Conservation (phyloP, 2,113 vertebrate genomes). For the Meriones unguiculatus region DNA sequence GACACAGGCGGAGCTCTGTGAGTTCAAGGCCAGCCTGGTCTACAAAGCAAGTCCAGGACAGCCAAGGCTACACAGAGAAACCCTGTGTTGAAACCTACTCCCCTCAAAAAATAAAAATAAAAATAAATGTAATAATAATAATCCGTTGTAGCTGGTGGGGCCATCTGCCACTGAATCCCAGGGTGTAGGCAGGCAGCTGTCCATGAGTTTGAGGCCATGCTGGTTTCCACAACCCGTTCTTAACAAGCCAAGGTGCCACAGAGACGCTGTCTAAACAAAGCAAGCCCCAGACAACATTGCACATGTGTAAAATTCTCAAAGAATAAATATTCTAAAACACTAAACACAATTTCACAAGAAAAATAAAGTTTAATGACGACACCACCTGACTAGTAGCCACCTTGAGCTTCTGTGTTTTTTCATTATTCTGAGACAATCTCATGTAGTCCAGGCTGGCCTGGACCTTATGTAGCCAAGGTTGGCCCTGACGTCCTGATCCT, state of each 20-base stretch:
- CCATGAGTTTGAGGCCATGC: neutral
- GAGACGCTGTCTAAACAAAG: neutral
- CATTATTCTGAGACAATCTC: neutral
- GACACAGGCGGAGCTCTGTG: no score
- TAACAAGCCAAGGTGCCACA: neutral
- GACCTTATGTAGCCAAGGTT: neutral
- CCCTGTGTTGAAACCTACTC: no score
- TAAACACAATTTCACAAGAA: neutral
- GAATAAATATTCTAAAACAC: neutral
- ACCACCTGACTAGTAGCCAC: neutral
- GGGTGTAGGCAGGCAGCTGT: neutral
- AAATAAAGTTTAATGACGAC: neutral
- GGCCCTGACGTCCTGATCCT: neutral
- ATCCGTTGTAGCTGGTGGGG: no score
- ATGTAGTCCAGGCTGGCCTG: neutral
- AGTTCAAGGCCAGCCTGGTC: no score
- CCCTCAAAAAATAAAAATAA: no score
- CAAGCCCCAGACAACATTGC: neutral
- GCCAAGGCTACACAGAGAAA: no score
- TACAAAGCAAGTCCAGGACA: no score
- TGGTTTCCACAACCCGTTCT: neutral
- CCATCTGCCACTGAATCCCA: no score
- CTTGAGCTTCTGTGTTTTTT: neutral
- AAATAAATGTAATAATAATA: no score
- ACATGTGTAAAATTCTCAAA: neutral